Conservation (phyloP, 2,888 invertebrate species). For the Pyrrhia umbra region DNA sequence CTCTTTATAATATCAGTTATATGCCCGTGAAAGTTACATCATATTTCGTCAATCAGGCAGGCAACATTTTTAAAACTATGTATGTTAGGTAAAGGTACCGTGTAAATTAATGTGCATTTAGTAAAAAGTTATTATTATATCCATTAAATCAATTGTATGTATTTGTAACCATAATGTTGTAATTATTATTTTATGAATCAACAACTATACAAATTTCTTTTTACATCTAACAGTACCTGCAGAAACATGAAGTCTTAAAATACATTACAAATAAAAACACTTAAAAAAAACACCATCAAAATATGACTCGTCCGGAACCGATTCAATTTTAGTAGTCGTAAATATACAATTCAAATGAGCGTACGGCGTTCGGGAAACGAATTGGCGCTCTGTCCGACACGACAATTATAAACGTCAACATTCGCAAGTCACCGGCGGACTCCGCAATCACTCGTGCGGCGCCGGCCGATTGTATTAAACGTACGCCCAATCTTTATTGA, state of each 20-base stretch:
- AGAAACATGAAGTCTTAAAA: background rate
- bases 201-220: no score
- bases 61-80: no score
- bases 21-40: no score
- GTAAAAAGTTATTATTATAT: no score
- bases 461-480: constrained; percentile 55
- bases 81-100: no score
- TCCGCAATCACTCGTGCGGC: constrained; percentile 51
- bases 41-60: no score
- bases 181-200: no score
- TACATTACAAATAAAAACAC: background rate
- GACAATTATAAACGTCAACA: constrained; percentile 59
- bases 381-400: constrained; percentile 46
- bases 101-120: no score
- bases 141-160: no score
- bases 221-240: no score
- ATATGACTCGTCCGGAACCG: constrained; percentile 30
- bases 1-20: no score
- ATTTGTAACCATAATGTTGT: no score
- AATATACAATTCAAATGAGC: constrained; percentile 58
- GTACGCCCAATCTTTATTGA: constrained; percentile 55
- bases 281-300: constrained; percentile 27
- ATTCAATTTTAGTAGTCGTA: constrained; percentile 43
- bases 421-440: constrained; percentile 52
- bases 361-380: constrained; percentile 47